Base-by-base conservation (phyloP, 2,797 vertebrate species). In the Lophius americanus region DNA sequence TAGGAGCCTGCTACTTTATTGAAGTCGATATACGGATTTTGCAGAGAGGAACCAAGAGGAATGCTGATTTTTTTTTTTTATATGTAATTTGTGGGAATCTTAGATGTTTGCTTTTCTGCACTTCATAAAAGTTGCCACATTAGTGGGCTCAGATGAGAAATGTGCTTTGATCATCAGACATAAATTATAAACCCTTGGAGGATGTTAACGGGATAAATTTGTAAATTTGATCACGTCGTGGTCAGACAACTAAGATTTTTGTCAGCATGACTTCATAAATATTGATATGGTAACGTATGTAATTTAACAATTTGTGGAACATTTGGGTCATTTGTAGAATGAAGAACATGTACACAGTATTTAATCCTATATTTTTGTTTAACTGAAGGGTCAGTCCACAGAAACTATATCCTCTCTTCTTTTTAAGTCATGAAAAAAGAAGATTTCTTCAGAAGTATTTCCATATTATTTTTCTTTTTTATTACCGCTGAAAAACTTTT, bases 1-100 rank as follows among this genome's bases (percentile, higher is more conserved):
- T 85, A 91, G 88, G 76, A 92, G 85, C 76, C 83, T 75, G 81
- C 76, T 85, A 82, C 79, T 91, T 93, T 92, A 92, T 91, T 92
- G 88, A 88, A 86, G 88, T 84, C 87, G 90, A 91, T 90, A 93
- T 92, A 90, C 49, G 76, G 77, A 79, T 77, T 73, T 88, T 68
- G 64, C 60, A 52, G 59, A 60, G 74, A 85, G 81, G 64, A 85
- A 72, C 73, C 72, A 56, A 71, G 75, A 66, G 78, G 73, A 85
- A 75, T 64, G 63, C 70, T 47, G 83, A 76, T 77, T 72, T 70
- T 55, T 62, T 51, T 60, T 36, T 51, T 65, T 56, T 37, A 10
- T 50, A 11, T 9, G 85, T 88, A 92, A 92, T 93, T 89, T 89
- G 82, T 76, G 51, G 69, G 85, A 92, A 91, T 92, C 88, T 92